A percentile compares a stretch with the other conserved stretches of the same genome.
These are phyloP conservation scores for Epistrophe eligans DNA, from an alignment of 2,888 invertebrate genomes.

Conservation along the genomic window DNA sequence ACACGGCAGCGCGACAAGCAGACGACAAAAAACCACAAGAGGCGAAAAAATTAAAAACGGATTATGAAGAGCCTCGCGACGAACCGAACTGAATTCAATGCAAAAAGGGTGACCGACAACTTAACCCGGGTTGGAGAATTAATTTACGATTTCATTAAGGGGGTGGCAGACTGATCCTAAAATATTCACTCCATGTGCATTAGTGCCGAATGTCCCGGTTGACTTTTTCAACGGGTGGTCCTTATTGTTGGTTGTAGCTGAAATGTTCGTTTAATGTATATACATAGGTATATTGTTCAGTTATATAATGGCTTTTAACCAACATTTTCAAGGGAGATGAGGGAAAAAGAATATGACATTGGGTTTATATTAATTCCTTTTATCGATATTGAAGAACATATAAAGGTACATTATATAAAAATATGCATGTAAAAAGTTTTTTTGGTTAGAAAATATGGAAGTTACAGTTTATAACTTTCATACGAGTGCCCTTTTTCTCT, in stretches of 20 bases:
- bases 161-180: conserved; percentile 46
- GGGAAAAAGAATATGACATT: not conserved
- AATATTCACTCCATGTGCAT: conserved; percentile 42
- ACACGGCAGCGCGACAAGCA: conserved; percentile 34
- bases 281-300: not conserved
- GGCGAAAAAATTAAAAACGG: conserved; percentile 63
- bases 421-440: no score
- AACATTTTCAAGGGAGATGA: not conserved
- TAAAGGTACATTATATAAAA: no score
- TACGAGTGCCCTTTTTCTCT: no score
- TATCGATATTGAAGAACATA: not conserved
- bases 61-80: conserved; percentile 64
- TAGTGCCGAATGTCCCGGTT: conserved; percentile 17
- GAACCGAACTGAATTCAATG: conserved; percentile 33
- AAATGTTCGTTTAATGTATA: conserved; percentile 16
- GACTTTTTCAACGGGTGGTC: conserved; percentile 21
- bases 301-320: not conserved
- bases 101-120: conserved; percentile 4
- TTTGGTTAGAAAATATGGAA: no score
- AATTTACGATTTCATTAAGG: conserved; percentile 53
- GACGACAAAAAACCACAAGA: conserved; percentile 32
- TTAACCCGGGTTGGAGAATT: conserved; percentile 29
- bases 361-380: not conserved
- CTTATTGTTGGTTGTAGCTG: not conserved
- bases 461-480: no score